Evolutionary conservation across 1,140 invertebrate species (phyloP), one percentile per base, ranked within the genome.

Genomic region (Thaumetopoea pityocampa): DNA sequence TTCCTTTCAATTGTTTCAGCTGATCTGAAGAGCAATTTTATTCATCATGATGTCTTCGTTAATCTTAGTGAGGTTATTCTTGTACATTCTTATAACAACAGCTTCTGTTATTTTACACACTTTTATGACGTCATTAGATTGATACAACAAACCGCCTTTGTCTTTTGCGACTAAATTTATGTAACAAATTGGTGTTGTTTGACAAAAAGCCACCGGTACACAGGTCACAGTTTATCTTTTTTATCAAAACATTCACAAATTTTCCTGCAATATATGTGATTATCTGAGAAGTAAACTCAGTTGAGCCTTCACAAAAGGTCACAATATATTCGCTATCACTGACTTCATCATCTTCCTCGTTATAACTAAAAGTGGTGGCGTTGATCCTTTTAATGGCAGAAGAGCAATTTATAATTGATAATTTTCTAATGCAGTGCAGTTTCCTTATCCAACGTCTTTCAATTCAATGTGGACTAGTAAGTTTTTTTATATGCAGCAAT

Each of bases 391-490:
- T 9, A 32, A 7, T 9, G 20, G 4, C 1, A 37, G 37, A 43
- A 6, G 20, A 9, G 18, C 37, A 52, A 30, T 33, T 28, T 2
- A 45, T n/a, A 18, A 48, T 38, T 4, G 18, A 19, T 8, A 53
- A 10, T 53, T n/a, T 17, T 43, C 38, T 6, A 53, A 8, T 5
- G 44, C 22, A 2, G 11, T 6, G 15, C 38, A 53, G 30, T 53
- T 47, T 12, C 51, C 51, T 23, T 8, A 28, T 4, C 11, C 16
- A 12, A 22, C 20, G 24, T 32, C 26, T 33, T 38, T 42, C n/a
- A 53, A 9, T 14, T 47, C 38, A 5, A 41, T 26, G 16, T 53
- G 38, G 3, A 36, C 18, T 18, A 51, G 10, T 3, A 51, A n/a
- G n/a, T 5, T 12, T 36, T 44, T 24, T 49, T 54, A 23, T 40